phyloP scores from a whole-genome alignment of 2,888 invertebrate genomes.

The Gisinianus flammeolus region DNA sequence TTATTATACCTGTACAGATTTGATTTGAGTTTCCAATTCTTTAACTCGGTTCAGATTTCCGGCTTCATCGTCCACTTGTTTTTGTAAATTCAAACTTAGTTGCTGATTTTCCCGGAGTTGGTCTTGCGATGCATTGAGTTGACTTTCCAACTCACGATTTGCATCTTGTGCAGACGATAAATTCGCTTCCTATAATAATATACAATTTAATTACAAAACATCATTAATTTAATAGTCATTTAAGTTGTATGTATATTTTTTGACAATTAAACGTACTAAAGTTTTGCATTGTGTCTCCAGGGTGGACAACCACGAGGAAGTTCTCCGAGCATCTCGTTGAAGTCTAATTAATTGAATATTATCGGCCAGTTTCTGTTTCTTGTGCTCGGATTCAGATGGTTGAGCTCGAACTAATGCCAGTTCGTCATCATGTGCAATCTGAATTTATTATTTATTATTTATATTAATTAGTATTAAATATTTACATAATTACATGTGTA shows the following conservation, averaged over 20 bases:
- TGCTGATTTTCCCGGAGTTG: slow-evolving; percentile 50
- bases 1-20: slow-evolving; percentile 32
- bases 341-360: slow-evolving; percentile 55
- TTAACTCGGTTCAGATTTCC: slow-evolving; percentile 44
- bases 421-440: slow-evolving; percentile 49
- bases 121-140: slow-evolving; percentile 47
- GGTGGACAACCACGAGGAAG: slow-evolving; percentile 54
- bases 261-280: slow-evolving; percentile 34
- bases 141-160: slow-evolving; percentile 47
- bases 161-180: slow-evolving; percentile 46
- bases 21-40: slow-evolving; percentile 49
- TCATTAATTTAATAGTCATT: too few relatives aligned
- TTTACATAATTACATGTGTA: neutral
- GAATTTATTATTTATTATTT: neutral
- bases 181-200: slow-evolving; percentile 33
- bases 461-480: neutral
- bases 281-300: slow-evolving; percentile 52
- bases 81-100: slow-evolving; percentile 47
- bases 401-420: slow-evolving; percentile 39
- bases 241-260: too few relatives aligned
- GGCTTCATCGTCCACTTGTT: slow-evolving; percentile 49
- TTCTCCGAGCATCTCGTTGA: slow-evolving; percentile 52
- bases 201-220: neutral
- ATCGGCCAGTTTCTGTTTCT: slow-evolving; percentile 52
- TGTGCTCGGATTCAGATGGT: slow-evolving; percentile 45